Conservation (phyloP, 2,113 vertebrate species). For the Protobothrops flavoviridis region DNA sequence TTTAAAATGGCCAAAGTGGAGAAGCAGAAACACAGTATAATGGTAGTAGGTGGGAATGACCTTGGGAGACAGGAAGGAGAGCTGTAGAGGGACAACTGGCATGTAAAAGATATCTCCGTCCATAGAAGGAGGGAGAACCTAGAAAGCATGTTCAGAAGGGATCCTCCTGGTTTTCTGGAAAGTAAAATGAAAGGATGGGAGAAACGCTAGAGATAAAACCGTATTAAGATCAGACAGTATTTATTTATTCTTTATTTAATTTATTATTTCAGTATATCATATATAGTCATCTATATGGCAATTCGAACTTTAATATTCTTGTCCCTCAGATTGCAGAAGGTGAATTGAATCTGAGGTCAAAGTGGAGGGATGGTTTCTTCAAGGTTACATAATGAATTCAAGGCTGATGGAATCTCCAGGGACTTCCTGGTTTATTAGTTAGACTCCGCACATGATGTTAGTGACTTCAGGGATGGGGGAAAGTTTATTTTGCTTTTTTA, state of each 20-base stretch:
- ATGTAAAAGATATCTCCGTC: not conserved
- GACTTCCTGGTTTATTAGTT: not conserved
- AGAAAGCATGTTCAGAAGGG: not conserved
- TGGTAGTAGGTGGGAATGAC: not conserved
- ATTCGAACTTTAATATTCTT: not conserved
- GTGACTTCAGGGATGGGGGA: not conserved
- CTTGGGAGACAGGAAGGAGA: not conserved
- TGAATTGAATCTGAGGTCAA: not conserved
- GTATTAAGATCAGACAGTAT: not conserved
- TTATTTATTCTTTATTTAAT: not conserved
- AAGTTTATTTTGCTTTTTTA: not conserved
- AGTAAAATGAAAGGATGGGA: not conserved
- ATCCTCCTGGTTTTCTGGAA: not conserved
- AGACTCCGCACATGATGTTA: not conserved
- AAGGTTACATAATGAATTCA: not conserved
- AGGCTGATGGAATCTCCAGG: not conserved
- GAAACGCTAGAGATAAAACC: not conserved
- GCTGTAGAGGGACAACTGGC: not conserved
- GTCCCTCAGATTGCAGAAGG: not conserved
- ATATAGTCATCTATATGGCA: not conserved
- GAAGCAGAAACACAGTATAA: not conserved
- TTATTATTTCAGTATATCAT: not conserved
- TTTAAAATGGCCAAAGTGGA: not conserved
- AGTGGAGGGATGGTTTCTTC: not conserved
- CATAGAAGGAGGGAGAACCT: not conserved